Evolutionary conservation across 2,797 vertebrate species (phyloP).

Genomic region (Pangasius mekongensis): DNA sequence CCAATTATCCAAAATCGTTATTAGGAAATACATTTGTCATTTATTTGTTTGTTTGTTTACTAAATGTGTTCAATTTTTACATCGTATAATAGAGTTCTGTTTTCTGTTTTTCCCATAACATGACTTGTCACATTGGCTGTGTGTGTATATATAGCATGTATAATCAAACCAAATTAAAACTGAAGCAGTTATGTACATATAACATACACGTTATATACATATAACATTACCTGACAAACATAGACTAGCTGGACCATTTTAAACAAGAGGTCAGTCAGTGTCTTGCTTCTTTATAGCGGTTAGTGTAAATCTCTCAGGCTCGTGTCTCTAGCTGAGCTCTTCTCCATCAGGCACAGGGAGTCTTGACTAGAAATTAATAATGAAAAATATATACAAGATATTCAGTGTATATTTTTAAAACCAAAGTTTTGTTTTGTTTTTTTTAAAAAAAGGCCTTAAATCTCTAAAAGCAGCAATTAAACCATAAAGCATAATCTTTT

Average conservation of each 20-base stretch:
- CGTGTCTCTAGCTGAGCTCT: neutral
- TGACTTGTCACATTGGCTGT: neutral
- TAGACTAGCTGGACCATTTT: neutral
- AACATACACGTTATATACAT: neutral
- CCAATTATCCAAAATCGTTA: neutral
- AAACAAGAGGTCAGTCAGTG: neutral
- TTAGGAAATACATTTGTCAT: neutral
- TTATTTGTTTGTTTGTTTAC: too few relatives aligned
- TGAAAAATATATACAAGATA: neutral
- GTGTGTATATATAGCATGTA: neutral
- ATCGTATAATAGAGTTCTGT: neutral
- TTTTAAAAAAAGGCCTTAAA: neutral
- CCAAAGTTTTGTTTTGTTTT: neutral
- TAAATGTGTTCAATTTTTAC: too few relatives aligned
- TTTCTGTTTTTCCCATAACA: neutral
- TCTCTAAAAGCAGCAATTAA: neutral
- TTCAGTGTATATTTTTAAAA: neutral
- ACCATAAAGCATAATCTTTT: neutral
- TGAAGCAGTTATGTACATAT: neutral
- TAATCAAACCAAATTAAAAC: neutral
- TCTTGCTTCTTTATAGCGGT: neutral
- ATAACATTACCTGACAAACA: neutral
- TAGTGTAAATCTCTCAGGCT: neutral
- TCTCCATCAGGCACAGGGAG: constrained; percentile 40
- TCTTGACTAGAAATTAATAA: constrained; percentile 38